Base-by-base conservation (phyloP, 2,113 vertebrate species). In the Oryzias melastigma region DNA sequence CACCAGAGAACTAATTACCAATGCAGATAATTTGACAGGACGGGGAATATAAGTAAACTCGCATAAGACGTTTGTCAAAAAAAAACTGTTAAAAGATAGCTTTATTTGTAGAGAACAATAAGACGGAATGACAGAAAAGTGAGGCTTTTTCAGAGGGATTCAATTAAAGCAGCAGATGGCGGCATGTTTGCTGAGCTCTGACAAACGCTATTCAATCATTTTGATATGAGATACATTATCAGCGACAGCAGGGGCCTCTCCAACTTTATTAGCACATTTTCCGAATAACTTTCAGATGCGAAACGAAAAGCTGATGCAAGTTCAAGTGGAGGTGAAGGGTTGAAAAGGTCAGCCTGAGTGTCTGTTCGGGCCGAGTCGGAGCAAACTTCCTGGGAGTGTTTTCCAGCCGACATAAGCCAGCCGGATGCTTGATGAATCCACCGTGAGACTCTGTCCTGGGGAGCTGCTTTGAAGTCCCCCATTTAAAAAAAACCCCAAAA, bases 1-100 rank as follows among this genome's bases (percentile, higher is more conserved):
- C 73, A 83, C 50, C 72, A 81, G 87, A 87, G 80, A 88, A 90
- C 85, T 90, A 89, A 92, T 93, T 89, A 87, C 61, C 55, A 25
- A 69, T 85, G 73, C 74, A 91, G 84, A 88, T 87, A 44, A 49
- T 79, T 59, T 56, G 77, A 45, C 44, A 64, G 47, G 62, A 66
- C 76, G 77, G 74, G n/a, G 62, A 82, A 78, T 77, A 50, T 61
- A 42, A 52, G 40, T 65, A 50, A 49, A 73, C 58, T 61, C 64
- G 61, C 65, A 44, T 42, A 65, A 62, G 51, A 65, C 16, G 29
- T 42, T 27, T 54, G 58, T 57, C 51, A 20, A 54, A 58, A 45
- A 53, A 43, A 17, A 44, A 61, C 20, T 52, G 46, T 18, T 44
- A 29, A 56, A 68, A 66, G 51, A 27, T 42, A 66, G 61, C 12